These are phyloP conservation scores for Tetranychus cinnabarinus DNA, from an alignment of 1,140 invertebrate species.

Conservation along the genomic window DNA sequence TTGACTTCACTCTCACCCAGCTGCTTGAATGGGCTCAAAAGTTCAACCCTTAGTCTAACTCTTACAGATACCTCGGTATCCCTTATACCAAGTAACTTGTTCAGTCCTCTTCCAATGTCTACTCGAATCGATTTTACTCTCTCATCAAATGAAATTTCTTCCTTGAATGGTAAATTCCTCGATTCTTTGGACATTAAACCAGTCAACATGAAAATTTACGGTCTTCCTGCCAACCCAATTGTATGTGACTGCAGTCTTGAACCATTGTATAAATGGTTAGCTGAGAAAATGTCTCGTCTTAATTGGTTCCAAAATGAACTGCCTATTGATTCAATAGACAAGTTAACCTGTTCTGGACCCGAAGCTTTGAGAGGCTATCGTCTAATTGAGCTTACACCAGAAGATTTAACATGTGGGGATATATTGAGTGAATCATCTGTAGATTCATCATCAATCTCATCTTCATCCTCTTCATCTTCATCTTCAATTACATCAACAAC, in stretches of 20 bases:
- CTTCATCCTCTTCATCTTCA: not conserved
- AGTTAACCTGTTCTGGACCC: conserved; percentile 38
- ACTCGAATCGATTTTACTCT: conserved; percentile 50
- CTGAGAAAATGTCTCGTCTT: conserved; percentile 16
- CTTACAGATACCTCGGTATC: conserved; percentile 53
- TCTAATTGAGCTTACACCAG: conserved; percentile 45
- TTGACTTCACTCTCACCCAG: conserved; percentile 53
- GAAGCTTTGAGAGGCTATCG: conserved; percentile 36
- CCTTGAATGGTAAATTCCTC: conserved; percentile 45
- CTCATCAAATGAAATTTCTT: conserved; percentile 44
- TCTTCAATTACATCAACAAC: too few species aligned
- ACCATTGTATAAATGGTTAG: conserved; percentile 48
- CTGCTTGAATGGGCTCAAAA: conserved; percentile 45
- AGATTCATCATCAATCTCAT: not conserved
- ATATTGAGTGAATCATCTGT: not conserved
- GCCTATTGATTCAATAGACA: conserved; percentile 12
- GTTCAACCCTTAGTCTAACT: conserved; percentile 37
- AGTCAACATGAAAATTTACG: conserved; percentile 40
- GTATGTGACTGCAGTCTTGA: conserved; percentile 57
- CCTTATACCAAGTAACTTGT: conserved; percentile 44
- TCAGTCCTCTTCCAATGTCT: conserved; percentile 68
- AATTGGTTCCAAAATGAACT: not conserved
- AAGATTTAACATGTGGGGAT: conserved; percentile 46
- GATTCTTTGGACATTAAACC: conserved; percentile 50
- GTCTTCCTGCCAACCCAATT: conserved; percentile 48